phyloP scores from a whole-genome alignment of 1,140 invertebrate species.

The Scaptomyza hsui region DNA sequence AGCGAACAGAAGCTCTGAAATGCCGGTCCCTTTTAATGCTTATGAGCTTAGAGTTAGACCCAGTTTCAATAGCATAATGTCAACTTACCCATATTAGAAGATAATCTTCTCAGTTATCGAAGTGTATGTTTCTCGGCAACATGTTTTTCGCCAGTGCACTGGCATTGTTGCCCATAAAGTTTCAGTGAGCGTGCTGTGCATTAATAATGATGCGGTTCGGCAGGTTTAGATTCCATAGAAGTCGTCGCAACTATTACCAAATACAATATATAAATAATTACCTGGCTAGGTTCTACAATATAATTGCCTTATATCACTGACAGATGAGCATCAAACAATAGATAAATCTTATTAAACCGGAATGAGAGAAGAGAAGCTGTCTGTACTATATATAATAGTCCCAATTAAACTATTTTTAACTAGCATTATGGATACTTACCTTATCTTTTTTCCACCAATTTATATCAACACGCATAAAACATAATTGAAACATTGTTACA shows the following conservation, averaged over 20 bases:
- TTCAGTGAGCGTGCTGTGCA: slow-evolving; percentile 57
- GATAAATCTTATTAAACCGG: slow-evolving; percentile 51
- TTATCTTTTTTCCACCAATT: neutral
- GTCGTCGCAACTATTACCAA: slow-evolving; percentile 42
- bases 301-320: slow-evolving; percentile 49
- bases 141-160: slow-evolving; percentile 10
- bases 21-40: slow-evolving; percentile 69
- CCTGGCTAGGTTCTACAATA: slow-evolving; percentile 31
- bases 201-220: slow-evolving; percentile 64
- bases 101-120: slow-evolving; percentile 3
- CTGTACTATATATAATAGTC: neutral
- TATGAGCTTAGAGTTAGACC: slow-evolving; percentile 51
- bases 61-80: slow-evolving; percentile 41
- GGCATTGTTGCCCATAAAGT: slow-evolving; percentile 23
- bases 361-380: slow-evolving; percentile 13
- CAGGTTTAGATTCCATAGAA: slow-evolving; percentile 70
- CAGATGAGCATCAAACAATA: slow-evolving; percentile 56
- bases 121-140: slow-evolving; percentile 21
- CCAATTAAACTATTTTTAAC: neutral
- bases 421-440: neutral
- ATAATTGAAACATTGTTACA: slow-evolving; percentile 65
- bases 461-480: neutral
- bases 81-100: slow-evolving; percentile 18
- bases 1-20: neutral
- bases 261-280: slow-evolving; percentile 37